Base-by-base conservation (phyloP, 2,888 invertebrate species). In the Melieria omissa region DNA sequence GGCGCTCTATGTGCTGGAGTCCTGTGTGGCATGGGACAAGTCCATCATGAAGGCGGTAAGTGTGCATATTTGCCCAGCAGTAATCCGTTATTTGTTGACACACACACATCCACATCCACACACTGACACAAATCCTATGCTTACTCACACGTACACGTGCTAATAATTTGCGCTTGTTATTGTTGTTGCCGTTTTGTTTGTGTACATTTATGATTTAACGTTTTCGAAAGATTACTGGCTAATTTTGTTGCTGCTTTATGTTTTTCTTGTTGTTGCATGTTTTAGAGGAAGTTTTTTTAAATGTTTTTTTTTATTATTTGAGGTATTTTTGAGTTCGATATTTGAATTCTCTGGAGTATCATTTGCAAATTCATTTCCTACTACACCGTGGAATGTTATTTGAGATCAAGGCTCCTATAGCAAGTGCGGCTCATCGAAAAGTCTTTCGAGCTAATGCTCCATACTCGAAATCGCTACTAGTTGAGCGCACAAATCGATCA, bases 1-100 rank as follows among this genome's bases (percentile, higher is more conserved):
- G 92, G 93, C 95, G 79, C 89, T 97, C 72, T 94, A 95, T 82
- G 94, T 95, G 80, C 88, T 99, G 77, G 97, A 98, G 85, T 92
- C 93, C 3, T 94, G 94, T 84, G 95, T 99, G 80, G 97, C 98
- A 54, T 99, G 99, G 99, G 98, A 99, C 88, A 97, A 98, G 89
- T 97, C 97, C 89, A 95, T 98, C 84, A 98, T 99, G 98, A 97
- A 98, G 91, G 98, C 98, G 89, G 97, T 98, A 90, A 92, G 95
- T 93, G 85, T 29, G 5, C 4, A 55, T 29, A 29, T 29, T 29
- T 29, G 29, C 29, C 29, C 29, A 29, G 29, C 29, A 29, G 29
- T 29, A 29, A 29, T 29, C 29, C 29, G 29, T 74, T 73, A 72
- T 73, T 73, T 73, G 70, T 67, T 52, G 14, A 70, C 42, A 55